A percentile compares a stretch with the other conserved stretches of the same genome.
phyloP scores from a whole-genome alignment of 2,888 invertebrate genomes.

The Eledone cirrhosa region DNA sequence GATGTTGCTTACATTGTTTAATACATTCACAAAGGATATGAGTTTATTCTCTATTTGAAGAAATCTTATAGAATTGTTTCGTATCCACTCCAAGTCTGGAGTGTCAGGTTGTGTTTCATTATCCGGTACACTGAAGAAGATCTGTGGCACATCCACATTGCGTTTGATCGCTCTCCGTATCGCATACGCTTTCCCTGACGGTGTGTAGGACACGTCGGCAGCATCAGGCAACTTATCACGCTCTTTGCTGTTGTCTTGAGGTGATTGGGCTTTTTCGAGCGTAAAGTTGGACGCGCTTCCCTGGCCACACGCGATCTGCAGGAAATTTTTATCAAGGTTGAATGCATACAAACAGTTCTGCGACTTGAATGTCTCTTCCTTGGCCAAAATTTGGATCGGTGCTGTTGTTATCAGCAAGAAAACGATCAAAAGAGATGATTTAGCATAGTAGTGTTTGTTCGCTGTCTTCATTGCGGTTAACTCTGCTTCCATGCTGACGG shows the following conservation, averaged over 20 bases:
- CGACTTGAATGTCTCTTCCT: slow-evolving; percentile 5
- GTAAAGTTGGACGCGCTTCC: not conserved
- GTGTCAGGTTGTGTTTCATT: not conserved
- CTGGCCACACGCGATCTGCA: slow-evolving; percentile 21
- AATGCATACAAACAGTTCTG: slow-evolving; percentile 25
- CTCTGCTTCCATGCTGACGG: too few species aligned
- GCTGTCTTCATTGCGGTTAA: too few species aligned
- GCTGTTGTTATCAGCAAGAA: not conserved
- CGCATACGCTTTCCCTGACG: not conserved
- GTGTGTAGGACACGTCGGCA: not conserved
- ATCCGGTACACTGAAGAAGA: not conserved
- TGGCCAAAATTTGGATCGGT: not conserved
- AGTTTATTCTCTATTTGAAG: not conserved
- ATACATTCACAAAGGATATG: not conserved
- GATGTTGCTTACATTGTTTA: slow-evolving; percentile 11
- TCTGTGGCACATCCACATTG: not conserved
- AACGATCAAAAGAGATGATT: too few species aligned
- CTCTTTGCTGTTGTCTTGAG: not conserved
- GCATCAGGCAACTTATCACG: not conserved
- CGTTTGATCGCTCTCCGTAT: not conserved
- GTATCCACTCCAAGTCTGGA: slow-evolving; percentile 1
- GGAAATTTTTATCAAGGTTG: slow-evolving; percentile 2
- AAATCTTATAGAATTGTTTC: not conserved
- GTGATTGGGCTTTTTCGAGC: not conserved
- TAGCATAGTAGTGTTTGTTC: too few species aligned